Evolutionary conservation across 1,140 invertebrate genomes (phyloP).

Genomic region (Rhynchophorus ferrugineus): DNA sequence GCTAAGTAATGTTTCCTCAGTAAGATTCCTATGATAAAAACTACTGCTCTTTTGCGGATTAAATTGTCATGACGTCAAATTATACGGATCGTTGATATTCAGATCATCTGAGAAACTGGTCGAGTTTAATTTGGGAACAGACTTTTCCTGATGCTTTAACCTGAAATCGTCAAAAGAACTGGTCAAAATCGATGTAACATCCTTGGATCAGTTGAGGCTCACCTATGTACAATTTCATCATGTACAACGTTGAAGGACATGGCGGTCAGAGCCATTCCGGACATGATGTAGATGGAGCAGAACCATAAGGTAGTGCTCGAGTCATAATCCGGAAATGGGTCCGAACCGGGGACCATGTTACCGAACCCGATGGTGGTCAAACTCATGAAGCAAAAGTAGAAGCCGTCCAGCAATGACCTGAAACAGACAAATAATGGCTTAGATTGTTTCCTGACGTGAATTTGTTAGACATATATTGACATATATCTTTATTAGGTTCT

Average conservation of each 20-base stretch:
- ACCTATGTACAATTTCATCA: conserved; percentile 77
- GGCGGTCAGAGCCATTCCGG: conserved; percentile 74
- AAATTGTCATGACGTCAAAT: conserved; percentile 60
- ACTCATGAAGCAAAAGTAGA: conserved; percentile 92
- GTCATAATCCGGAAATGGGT: conserved; percentile 48
- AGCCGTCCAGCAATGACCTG: conserved; percentile 71
- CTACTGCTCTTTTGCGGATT: conserved; percentile 41
- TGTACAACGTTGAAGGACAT: conserved; percentile 98
- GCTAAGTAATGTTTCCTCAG: conserved; percentile 54
- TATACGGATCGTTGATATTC: conserved; percentile 48
- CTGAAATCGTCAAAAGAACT: conserved; percentile 5
- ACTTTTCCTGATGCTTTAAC: conserved; percentile 51
- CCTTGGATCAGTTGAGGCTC: background rate
- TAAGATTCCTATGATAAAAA: conserved; percentile 55
- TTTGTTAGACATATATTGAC: too few relatives aligned
- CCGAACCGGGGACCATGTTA: conserved; percentile 76
- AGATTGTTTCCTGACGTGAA: too few relatives aligned
- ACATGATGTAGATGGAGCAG: conserved; percentile 91
- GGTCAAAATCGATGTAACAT: too few relatives aligned
- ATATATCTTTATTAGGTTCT: too few relatives aligned
- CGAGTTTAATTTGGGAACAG: conserved; percentile 41
- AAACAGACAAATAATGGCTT: too few relatives aligned
- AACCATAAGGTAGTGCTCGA: conserved; percentile 73
- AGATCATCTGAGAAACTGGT: conserved; percentile 47
- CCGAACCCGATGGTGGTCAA: conserved; percentile 89